Evolutionary conservation across 2,888 invertebrate species (phyloP).

Genomic region (Caenorhabditis sinica): DNA sequence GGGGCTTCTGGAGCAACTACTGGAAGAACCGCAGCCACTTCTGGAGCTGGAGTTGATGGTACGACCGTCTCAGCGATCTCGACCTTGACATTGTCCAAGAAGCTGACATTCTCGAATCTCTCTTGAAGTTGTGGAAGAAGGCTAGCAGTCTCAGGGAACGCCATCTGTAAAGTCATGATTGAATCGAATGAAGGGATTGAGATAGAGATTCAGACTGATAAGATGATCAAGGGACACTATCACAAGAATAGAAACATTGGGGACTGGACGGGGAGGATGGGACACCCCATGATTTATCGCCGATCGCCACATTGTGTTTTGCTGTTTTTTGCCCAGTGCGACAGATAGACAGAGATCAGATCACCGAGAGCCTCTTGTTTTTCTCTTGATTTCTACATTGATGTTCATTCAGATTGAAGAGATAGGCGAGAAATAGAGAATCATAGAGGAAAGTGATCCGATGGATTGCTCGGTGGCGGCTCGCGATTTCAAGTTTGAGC

Average conservation of each 20-base stretch:
- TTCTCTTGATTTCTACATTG: not conserved
- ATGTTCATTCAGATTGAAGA: slow-evolving; percentile 26
- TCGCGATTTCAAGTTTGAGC: slow-evolving; percentile 49
- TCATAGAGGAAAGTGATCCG: slow-evolving; percentile 5
- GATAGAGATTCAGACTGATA: not conserved
- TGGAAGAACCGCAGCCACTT: not conserved
- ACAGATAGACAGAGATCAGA: slow-evolving; percentile 29
- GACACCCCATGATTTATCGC: slow-evolving; percentile 52
- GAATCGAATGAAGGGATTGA: not conserved
- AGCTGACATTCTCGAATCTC: slow-evolving; percentile 54
- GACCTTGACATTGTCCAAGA: slow-evolving; percentile 38
- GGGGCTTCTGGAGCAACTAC: no score
- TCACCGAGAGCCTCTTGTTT: not conserved
- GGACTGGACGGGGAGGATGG: not conserved
- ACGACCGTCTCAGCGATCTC: slow-evolving; percentile 20
- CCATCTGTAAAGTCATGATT: slow-evolving; percentile 44
- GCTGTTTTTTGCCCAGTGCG: slow-evolving; percentile 27
- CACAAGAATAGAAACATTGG: slow-evolving; percentile 23
- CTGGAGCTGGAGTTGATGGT: slow-evolving; percentile 6
- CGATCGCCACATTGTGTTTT: slow-evolving; percentile 52
- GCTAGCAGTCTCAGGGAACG: slow-evolving; percentile 45
- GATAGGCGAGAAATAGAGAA: slow-evolving; percentile 46
- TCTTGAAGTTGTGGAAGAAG: slow-evolving; percentile 60
- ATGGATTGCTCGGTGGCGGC: not conserved
- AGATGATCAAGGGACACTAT: slow-evolving; percentile 12